phyloP scores from a whole-genome alignment of 1,140 invertebrate species.

The Drosophila obscura region DNA sequence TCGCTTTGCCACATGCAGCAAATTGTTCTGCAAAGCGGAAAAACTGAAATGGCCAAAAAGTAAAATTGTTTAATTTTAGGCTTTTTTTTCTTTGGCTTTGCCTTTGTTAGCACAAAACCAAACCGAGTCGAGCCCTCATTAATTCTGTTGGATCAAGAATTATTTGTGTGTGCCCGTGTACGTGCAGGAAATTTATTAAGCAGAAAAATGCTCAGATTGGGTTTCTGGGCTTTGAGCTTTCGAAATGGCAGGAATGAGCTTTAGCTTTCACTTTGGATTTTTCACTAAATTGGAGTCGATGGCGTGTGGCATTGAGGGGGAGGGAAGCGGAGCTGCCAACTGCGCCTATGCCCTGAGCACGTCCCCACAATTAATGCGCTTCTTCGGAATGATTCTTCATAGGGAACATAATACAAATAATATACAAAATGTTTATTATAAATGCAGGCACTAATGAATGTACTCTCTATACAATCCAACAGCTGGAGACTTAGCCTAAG shows the following conservation, averaged over 20 bases:
- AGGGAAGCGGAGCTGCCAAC: no score
- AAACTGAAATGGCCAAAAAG: slow-evolving; percentile 58
- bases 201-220: slow-evolving; percentile 47
- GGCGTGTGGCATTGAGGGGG: not conserved
- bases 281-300: not conserved
- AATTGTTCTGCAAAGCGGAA: slow-evolving; percentile 58
- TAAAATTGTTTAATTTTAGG: slow-evolving; percentile 78
- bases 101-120: slow-evolving; percentile 27
- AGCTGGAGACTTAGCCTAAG: no score
- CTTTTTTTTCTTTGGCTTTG: slow-evolving; percentile 49
- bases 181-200: slow-evolving; percentile 71
- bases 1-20: slow-evolving; percentile 63
- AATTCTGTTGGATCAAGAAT: slow-evolving; percentile 45
- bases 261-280: slow-evolving; percentile 42
- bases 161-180: slow-evolving; percentile 41
- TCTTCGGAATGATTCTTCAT: no score
- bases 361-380: no score
- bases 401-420: no score
- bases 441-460: no score
- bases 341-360: no score
- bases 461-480: no score
- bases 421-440: no score
- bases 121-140: slow-evolving; percentile 41
- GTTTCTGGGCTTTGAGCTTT: slow-evolving; percentile 26
- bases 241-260: slow-evolving; percentile 2